Evolutionary conservation across 2,888 invertebrate species (phyloP).

Genomic region (Mechanitis mazaeus): DNA sequence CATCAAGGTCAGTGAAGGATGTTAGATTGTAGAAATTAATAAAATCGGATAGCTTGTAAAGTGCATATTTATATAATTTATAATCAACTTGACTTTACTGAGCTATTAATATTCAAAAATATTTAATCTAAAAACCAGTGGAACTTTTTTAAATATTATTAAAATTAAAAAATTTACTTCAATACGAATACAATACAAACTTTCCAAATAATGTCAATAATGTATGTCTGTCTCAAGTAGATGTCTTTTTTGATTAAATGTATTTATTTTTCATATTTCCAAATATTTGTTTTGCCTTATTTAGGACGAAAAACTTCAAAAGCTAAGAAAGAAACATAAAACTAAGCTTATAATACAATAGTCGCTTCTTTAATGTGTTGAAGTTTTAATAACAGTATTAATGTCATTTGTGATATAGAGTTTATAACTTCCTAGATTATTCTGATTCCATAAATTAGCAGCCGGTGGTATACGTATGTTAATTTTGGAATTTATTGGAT

Average conservation of each 20-base stretch:
- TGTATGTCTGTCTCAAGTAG: too few species aligned
- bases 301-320: too few species aligned
- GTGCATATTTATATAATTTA: not conserved
- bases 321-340: too few species aligned
- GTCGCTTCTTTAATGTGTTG: not conserved
- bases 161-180: not conserved
- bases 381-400: not conserved
- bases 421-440: constrained; percentile 23
- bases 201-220: too few species aligned
- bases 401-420: constrained; percentile 9
- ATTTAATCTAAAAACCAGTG: not conserved
- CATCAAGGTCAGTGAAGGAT: constrained; percentile 19
- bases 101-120: not conserved
- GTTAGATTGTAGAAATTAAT: constrained; percentile 8
- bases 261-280: too few species aligned
- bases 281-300: too few species aligned
- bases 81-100: not conserved
- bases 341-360: too few species aligned
- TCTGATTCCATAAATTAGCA: constrained; percentile 18
- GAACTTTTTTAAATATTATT: not conserved
- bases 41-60: constrained; percentile 1
- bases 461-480: constrained; percentile 16
- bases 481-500: constrained; percentile 22
- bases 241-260: too few species aligned
- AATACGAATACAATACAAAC: too few species aligned